A percentile compares a stretch with the other conserved stretches of the same genome.
Evolutionary conservation across 2,888 invertebrate genomes (phyloP).

Genomic region (Rhamphomyia laevipes): DNA sequence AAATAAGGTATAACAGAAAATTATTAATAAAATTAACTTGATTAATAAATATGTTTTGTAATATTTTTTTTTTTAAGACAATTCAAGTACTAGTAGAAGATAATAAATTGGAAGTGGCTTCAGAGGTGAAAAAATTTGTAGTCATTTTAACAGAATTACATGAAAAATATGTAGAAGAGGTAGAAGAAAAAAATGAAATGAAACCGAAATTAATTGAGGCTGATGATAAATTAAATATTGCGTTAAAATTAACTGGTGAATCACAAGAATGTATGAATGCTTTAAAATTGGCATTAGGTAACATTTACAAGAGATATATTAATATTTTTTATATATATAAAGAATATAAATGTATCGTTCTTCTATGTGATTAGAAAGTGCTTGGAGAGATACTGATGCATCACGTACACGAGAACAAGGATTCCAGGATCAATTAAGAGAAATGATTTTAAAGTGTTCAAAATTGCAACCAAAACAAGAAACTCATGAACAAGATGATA

Average conservation of each 20-base stretch:
- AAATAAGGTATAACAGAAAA: constrained; percentile 13
- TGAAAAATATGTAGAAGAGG: constrained; percentile 19
- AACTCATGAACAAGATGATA: background rate
- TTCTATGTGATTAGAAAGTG: constrained; percentile 19
- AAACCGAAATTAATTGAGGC: constrained; percentile 20
- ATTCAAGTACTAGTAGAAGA: background rate
- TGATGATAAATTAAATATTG: constrained; percentile 22
- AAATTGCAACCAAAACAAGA: constrained; percentile 16
- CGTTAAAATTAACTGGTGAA: constrained; percentile 24
- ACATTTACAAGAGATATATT: background rate
- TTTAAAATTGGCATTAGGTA: constrained; percentile 22
- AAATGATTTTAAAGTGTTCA: constrained; percentile 24
- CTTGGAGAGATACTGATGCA: constrained; percentile 29
- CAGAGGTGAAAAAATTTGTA: constrained; percentile 22
- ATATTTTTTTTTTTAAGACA: background rate
- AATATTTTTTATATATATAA: background rate
- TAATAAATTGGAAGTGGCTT: background rate
- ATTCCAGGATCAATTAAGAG: constrained; percentile 26
- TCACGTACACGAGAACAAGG: constrained; percentile 26
- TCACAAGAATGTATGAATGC: constrained; percentile 24
- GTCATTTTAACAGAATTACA: constrained; percentile 25
- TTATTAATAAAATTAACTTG: background rate
- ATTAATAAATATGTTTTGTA: background rate
- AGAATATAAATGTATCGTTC: background rate
- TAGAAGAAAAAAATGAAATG: constrained; percentile 15